Conservation (phyloP, 2,797 vertebrate genomes). For the Helostoma temminkii region DNA sequence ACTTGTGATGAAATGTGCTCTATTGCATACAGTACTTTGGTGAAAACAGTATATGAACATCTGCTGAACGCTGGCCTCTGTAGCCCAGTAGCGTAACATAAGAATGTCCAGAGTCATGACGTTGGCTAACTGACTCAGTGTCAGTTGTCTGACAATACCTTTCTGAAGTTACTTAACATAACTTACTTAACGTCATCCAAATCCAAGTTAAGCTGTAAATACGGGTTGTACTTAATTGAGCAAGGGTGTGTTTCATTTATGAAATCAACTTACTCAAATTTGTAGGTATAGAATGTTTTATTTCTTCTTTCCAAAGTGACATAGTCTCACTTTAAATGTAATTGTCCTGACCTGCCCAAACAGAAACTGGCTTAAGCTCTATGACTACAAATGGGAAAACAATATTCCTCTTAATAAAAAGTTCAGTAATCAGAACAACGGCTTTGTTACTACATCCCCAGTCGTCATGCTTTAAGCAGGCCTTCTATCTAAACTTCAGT, state of each 20-base stretch:
- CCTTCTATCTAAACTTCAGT: not conserved
- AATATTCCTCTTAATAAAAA: not conserved
- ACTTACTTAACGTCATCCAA: not conserved
- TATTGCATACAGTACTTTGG: no score
- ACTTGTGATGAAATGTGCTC: no score
- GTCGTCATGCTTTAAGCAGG: not conserved
- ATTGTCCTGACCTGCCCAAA: not conserved
- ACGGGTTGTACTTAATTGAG: not conserved
- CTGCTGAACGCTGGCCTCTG: no score
- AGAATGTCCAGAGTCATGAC: not conserved
- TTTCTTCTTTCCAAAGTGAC: not conserved
- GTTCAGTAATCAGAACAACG: not conserved
- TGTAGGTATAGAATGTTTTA: not conserved
- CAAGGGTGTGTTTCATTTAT: not conserved
- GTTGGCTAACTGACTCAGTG: not conserved
- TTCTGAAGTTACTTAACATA: not conserved
- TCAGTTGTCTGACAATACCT: not conserved
- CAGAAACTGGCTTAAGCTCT: not conserved
- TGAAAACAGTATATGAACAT: no score
- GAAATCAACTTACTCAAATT: not conserved
- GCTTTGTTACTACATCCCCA: not conserved
- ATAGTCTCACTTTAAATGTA: not conserved
- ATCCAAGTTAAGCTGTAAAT: not conserved
- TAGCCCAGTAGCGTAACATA: no score
- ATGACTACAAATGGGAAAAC: not conserved